These are phyloP conservation scores for Microtus ochrogaster DNA, from an alignment of 2,113 vertebrate species.

Conservation along the genomic window DNA sequence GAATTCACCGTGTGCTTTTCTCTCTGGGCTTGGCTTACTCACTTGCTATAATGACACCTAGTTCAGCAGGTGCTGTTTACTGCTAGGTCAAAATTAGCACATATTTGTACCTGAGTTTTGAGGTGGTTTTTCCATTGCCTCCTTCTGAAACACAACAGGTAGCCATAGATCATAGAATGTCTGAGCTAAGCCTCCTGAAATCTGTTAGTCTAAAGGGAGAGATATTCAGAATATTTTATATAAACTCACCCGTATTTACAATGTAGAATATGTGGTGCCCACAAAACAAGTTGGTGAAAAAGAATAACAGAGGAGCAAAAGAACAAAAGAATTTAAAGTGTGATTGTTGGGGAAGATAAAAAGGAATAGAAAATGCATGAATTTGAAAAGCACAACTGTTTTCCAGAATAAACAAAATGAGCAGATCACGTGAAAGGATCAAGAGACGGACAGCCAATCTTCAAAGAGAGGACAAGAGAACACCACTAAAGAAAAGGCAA, in stretches of 20 bases:
- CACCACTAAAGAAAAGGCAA: neutral
- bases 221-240: neutral
- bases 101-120: neutral
- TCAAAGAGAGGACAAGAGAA: neutral
- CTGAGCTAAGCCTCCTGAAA: neutral
- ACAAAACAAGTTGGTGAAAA: neutral
- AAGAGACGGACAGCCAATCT: neutral
- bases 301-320: neutral
- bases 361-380: neutral
- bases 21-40: neutral
- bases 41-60: neutral
- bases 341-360: neutral
- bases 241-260: neutral
- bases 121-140: neutral
- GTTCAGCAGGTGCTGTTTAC: neutral
- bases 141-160: neutral
- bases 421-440: neutral
- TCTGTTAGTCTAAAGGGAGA: neutral
- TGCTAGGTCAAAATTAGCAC: neutral
- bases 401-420: neutral
- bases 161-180: neutral
- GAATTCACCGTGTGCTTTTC: neutral
- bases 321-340: neutral
- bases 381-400: neutral
- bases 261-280: neutral